Conservation (phyloP, 2,888 invertebrate genomes). For the Deilephila porcellus region DNA sequence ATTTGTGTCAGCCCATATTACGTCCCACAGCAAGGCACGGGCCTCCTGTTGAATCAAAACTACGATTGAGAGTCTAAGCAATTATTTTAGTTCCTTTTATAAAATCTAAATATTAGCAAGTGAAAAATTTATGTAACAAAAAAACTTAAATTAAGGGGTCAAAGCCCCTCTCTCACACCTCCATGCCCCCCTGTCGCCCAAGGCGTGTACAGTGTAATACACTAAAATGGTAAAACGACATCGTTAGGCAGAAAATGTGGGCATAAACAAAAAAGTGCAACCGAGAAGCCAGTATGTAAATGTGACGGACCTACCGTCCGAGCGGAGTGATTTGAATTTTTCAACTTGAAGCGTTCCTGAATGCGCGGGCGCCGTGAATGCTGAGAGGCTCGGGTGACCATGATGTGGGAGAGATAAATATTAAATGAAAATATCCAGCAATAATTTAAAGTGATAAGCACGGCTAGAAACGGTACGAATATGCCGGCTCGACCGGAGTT, state of each 20-base stretch:
- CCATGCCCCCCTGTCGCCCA: slow-evolving; percentile 39
- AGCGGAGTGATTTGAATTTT: slow-evolving; percentile 81
- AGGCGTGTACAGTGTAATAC: slow-evolving; percentile 41
- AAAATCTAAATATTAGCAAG: no score
- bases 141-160: neutral
- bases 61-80: no score
- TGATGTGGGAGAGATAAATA: slow-evolving; percentile 13
- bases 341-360: slow-evolving; percentile 61
- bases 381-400: slow-evolving; percentile 59
- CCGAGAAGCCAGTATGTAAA: slow-evolving; percentile 78
- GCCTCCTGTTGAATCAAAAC: no score
- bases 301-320: slow-evolving; percentile 65
- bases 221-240: slow-evolving; percentile 67
- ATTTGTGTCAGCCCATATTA: no score
- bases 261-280: slow-evolving; percentile 54
- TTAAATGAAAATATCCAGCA: neutral
- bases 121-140: neutral
- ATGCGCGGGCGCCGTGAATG: slow-evolving; percentile 76
- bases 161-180: slow-evolving; percentile 19
- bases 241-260: slow-evolving; percentile 62
- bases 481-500: no score
- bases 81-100: no score
- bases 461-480: no score
- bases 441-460: neutral
- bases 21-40: no score